Evolutionary conservation across 2,888 invertebrate genomes (phyloP).

Genomic region (Acanthoscelides obtectus): DNA sequence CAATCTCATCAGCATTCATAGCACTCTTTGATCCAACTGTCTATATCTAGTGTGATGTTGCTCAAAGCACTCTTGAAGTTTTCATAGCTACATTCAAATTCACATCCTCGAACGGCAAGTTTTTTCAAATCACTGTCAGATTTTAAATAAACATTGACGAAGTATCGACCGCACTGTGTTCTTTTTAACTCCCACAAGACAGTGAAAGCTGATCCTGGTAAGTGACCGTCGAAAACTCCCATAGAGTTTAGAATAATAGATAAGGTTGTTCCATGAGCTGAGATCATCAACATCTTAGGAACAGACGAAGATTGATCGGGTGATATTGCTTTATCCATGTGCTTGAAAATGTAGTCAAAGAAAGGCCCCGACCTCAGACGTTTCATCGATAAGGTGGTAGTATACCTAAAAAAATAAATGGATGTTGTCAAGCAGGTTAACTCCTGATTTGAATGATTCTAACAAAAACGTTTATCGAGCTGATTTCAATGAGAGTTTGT

Average conservation of each 20-base stretch:
- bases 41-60: constrained; percentile 32
- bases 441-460: too few relatives aligned
- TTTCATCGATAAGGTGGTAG: constrained; percentile 55
- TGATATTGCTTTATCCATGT: constrained; percentile 49
- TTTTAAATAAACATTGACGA: constrained; percentile 54
- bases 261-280: constrained; percentile 77
- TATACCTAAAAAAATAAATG: constrained; percentile 33
- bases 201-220: constrained; percentile 64
- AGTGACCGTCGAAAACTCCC: constrained; percentile 61
- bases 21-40: not conserved
- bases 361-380: constrained; percentile 59
- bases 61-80: constrained; percentile 55
- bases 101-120: constrained; percentile 63
- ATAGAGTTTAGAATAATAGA: constrained; percentile 68
- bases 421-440: too few relatives aligned
- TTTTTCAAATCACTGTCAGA: constrained; percentile 54
- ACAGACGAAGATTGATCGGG: not conserved
- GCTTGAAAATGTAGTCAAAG: constrained; percentile 60
- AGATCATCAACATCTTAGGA: constrained; percentile 65
- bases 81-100: constrained; percentile 57
- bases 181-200: constrained; percentile 63
- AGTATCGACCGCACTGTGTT: constrained; percentile 38
- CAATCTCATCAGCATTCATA: not conserved
- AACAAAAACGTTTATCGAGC: too few relatives aligned
- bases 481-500: too few relatives aligned